Percentiles rank a stretch among this genome's conserved stretches.
These are phyloP conservation scores for Allacma fusca DNA, from an alignment of 2,888 invertebrate genomes.

Conservation along the genomic window DNA sequence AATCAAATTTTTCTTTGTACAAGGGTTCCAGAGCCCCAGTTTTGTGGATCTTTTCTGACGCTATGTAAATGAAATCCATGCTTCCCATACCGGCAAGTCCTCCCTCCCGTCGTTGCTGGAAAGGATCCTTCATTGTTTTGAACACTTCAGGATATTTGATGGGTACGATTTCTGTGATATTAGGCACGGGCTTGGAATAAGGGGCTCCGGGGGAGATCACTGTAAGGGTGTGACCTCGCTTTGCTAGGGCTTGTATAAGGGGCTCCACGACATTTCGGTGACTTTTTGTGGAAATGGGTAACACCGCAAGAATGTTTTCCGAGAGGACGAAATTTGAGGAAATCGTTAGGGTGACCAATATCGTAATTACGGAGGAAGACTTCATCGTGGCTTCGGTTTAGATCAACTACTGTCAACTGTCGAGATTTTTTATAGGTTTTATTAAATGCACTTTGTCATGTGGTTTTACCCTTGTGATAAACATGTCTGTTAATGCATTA, in stretches of 20 bases:
- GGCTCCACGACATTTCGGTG: conserved; percentile 51
- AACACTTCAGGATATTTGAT: conserved; percentile 43
- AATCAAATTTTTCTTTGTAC: conserved; percentile 56
- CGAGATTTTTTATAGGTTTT: too few relatives aligned
- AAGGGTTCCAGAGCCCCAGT: conserved; percentile 38
- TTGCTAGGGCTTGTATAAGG: conserved; percentile 67
- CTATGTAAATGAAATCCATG: conserved; percentile 63
- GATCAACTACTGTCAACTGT: too few relatives aligned
- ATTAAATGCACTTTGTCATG: too few relatives aligned
- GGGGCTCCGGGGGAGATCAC: conserved; percentile 66
- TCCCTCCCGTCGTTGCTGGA: conserved; percentile 17
- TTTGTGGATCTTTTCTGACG: conserved; percentile 43
- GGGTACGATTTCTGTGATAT: conserved; percentile 57
- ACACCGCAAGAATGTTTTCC: neutral
- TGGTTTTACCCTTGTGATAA: too few relatives aligned
- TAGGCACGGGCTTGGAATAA: conserved; percentile 64
- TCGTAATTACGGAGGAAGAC: too few relatives aligned
- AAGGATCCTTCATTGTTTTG: neutral
- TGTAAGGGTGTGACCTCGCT: conserved; percentile 66
- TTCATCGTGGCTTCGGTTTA: too few relatives aligned
- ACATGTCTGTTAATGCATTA: too few relatives aligned
- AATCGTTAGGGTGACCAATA: too few relatives aligned
- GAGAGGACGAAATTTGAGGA: too few relatives aligned
- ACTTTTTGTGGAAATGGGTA: neutral
- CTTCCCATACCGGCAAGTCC: conserved; percentile 33